A percentile compares a stretch with the other conserved stretches of the same genome.
Conservation (phyloP, 2,797 vertebrate species). For the Aldrovandia affinis region DNA sequence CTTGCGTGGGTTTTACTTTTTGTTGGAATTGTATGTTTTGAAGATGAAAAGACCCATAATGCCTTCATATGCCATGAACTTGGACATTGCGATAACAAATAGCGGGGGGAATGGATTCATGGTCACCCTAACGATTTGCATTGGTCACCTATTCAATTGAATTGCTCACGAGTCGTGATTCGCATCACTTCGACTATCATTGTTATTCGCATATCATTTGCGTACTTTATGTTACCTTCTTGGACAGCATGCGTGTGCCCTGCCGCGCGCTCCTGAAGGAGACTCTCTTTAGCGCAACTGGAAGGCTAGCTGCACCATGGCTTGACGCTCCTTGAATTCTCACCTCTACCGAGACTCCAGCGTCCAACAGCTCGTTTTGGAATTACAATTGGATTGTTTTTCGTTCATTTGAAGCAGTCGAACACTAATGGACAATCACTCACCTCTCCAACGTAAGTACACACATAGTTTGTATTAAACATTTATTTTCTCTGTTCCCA, state of each 20-base stretch:
- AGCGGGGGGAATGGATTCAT: background rate
- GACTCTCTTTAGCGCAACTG: conserved; percentile 33
- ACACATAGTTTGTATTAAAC: conserved; percentile 23
- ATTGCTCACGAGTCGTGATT: background rate
- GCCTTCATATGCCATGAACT: background rate
- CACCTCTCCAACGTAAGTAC: conserved; percentile 83
- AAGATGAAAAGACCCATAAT: background rate
- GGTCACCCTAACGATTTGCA: background rate
- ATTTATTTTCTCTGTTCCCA: background rate
- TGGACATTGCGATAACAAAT: conserved; percentile 10
- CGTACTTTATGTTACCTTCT: background rate
- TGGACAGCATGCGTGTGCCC: conserved; percentile 40
- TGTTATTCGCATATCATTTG: background rate
- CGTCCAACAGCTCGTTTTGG: conserved; percentile 44
- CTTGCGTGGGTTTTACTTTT: background rate
- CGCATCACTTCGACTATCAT: background rate
- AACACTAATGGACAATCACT: conserved; percentile 85
- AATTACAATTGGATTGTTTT: conserved; percentile 61
- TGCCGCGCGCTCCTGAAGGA: conserved; percentile 40
- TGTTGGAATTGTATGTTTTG: background rate
- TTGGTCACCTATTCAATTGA: background rate
- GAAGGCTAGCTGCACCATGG: conserved; percentile 43
- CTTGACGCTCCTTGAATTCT: conserved; percentile 49
- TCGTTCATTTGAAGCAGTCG: conserved; percentile 44
- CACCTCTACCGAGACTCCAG: conserved; percentile 42